A percentile compares a stretch with the other conserved stretches of the same genome.
phyloP scores from a whole-genome alignment of 2,113 vertebrate genomes.

The Axis porcinus region DNA sequence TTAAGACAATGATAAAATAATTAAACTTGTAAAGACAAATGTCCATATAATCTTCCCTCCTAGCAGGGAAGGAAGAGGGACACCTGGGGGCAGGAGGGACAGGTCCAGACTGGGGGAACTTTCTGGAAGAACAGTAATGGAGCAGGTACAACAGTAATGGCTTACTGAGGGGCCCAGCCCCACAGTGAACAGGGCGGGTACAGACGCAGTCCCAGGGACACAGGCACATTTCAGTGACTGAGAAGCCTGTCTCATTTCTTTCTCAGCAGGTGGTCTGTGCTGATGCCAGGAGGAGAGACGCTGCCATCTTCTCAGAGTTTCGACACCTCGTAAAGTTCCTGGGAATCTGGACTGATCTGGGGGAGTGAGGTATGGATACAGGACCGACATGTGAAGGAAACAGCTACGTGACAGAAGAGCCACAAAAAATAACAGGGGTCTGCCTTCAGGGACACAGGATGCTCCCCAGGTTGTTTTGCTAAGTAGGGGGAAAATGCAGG shows the following conservation, averaged over 20 bases:
- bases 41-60: not conserved
- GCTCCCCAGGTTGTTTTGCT: not conserved
- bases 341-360: not conserved
- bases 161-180: not conserved
- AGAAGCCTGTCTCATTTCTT: not conserved
- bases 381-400: not conserved
- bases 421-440: not conserved
- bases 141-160: not conserved
- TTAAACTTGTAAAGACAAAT: not conserved
- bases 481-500: not conserved
- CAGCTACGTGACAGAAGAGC: not conserved
- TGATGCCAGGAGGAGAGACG: not conserved
- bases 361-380: not conserved
- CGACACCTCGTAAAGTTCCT: not conserved
- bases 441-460: not conserved
- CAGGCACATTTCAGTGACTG: not conserved
- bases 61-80: not conserved
- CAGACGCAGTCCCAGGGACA: not conserved
- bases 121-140: not conserved
- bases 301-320: not conserved
- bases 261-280: not conserved
- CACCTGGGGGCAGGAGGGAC: not conserved
- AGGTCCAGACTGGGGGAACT: not conserved
- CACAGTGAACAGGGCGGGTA: rapidly evolving
- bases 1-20: not conserved